Base-by-base conservation (phyloP, 2,888 invertebrate species). In the Cosmorhoe ocellata region DNA sequence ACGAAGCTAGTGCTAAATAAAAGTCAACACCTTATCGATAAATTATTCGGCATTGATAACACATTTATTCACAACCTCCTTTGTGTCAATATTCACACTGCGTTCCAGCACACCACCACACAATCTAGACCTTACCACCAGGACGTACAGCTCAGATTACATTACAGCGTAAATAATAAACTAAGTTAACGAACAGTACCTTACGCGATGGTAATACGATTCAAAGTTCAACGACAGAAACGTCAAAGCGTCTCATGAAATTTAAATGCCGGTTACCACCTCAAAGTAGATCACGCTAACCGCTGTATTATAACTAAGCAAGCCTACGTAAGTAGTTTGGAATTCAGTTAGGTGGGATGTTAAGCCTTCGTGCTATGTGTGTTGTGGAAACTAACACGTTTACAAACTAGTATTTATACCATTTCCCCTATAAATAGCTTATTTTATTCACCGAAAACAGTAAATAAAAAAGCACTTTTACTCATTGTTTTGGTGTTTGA, bases 181-280 rank as follows among this genome's bases (percentile, higher is more conserved):
- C 12, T 14, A 34, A 18, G 28, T 6, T 1, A 9, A 24, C 27
- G 7, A 46, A 38, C 27, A 28, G 28, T 13, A 40, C 40, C 32
- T 36, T 49, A 44, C 7, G 9, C 1, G 5, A 8, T 10, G 18
- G 48, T 44, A 27, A 44, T 44, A 53, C 37, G 40, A 37, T 44
- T 32, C 40, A 48, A 48, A 48, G 13, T 44, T 42, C 33, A 39
- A 44, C 41, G 53, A 61, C 57, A 58, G 47, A 48, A 55, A 34
- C 41, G 40, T 64, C 73, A 71, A 72, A 73, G 72, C 64, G 39
- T 43, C 65, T 76, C 76, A 74, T 76, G 76, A 74, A 76, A 76
- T 74, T 74, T 74, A 74, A 69, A 76, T 71, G 63, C 58, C 66
- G 61, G 72, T 74, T 74, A 69, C 68, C 65, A 59, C 64, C 66